Evolutionary conservation across 2,797 vertebrate species (phyloP).

Genomic region (Acrossocheilus wenchowensis): DNA sequence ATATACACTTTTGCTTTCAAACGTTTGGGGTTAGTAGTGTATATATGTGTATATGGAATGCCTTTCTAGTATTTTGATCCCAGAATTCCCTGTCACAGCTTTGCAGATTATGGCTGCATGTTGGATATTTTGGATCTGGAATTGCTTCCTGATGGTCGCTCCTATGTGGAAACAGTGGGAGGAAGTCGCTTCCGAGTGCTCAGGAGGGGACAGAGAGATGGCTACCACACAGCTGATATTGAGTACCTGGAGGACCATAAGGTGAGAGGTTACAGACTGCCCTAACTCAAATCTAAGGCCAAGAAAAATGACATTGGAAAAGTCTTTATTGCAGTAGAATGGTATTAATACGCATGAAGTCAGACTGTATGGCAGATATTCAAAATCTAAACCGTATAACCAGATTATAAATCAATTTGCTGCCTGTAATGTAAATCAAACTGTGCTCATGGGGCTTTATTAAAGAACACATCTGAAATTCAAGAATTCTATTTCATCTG

Average conservation of each 20-base stretch:
- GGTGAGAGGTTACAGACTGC: conserved; percentile 68
- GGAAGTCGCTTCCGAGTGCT: conserved; percentile 85
- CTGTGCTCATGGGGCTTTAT: background rate
- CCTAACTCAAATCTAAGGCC: background rate
- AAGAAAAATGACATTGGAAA: background rate
- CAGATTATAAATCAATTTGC: background rate
- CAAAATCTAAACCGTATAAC: background rate
- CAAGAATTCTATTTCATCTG: background rate
- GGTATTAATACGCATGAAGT: background rate
- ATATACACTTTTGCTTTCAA: background rate
- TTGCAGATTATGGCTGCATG: conserved; percentile 90
- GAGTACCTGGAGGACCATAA: conserved; percentile 87
- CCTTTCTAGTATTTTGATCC: conserved; percentile 1
- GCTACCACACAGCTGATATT: conserved; percentile 90
- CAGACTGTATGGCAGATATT: background rate
- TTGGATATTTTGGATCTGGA: conserved; percentile 85
- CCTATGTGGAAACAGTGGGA: conserved; percentile 86
- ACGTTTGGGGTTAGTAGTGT: background rate
- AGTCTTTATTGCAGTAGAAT: background rate
- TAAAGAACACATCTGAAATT: background rate
- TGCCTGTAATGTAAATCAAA: background rate
- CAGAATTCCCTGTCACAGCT: conserved; percentile 71
- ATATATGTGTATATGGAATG: background rate
- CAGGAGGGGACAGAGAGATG: conserved; percentile 84
- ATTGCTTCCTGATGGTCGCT: conserved; percentile 85